These are phyloP conservation scores for Zhuqinia jingwanae DNA, from an alignment of 2,888 invertebrate species.

Conservation along the genomic window DNA sequence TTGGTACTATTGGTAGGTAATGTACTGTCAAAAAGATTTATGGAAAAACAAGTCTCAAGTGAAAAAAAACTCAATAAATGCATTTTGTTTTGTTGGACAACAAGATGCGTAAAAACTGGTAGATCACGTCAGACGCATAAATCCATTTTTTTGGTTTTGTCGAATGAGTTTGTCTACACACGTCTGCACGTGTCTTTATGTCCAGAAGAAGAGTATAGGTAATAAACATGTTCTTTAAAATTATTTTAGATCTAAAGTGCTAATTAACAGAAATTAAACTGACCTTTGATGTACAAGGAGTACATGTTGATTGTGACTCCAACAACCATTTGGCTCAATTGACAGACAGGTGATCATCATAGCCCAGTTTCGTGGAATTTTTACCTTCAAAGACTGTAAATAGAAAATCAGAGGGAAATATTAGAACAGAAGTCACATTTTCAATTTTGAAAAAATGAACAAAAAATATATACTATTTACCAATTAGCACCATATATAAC, in stretches of 20 bases:
- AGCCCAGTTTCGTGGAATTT: constrained; percentile 78
- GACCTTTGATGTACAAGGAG: constrained; percentile 78
- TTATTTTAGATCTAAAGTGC: constrained; percentile 32
- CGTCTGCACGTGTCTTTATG: background rate
- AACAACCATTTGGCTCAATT: constrained; percentile 79
- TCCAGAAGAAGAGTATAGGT: background rate
- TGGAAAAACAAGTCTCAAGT: background rate
- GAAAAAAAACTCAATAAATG: constrained; percentile 17
- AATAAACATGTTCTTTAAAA: background rate
- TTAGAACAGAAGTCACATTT: background rate
- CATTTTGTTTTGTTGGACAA: background rate
- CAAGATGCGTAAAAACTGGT: background rate
- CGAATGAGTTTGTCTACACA: background rate
- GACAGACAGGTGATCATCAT: constrained; percentile 79
- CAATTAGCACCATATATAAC: constrained; percentile 54
- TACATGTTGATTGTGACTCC: constrained; percentile 79
- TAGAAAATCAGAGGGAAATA: constrained; percentile 23
- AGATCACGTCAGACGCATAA: background rate
- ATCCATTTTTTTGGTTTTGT: background rate
- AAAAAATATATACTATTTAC: constrained; percentile 21
- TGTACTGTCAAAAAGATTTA: background rate
- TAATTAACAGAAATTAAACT: constrained; percentile 68
- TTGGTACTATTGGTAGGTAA: background rate
- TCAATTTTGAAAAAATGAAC: too few species aligned
- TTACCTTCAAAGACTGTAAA: constrained; percentile 76